Conservation (phyloP, 2,113 vertebrate genomes). For the Glaucomys volans region DNA sequence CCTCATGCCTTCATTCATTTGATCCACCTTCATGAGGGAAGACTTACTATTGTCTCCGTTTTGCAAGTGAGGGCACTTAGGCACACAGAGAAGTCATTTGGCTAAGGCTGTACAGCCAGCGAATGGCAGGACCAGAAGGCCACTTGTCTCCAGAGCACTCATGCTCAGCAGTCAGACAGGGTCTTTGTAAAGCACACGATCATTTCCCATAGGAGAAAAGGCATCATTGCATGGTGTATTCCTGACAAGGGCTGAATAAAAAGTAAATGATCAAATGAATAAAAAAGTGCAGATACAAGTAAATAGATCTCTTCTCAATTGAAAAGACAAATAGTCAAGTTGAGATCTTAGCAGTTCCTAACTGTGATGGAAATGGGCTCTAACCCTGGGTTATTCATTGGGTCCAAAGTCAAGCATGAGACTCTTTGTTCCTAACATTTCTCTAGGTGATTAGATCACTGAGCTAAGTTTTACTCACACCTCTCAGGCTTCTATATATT, state of each 20-base stretch:
- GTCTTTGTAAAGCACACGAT: neutral
- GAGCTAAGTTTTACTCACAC: neutral
- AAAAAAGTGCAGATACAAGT: neutral
- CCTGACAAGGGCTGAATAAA: neutral
- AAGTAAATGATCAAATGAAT: neutral
- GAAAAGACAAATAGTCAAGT: neutral
- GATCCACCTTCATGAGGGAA: neutral
- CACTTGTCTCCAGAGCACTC: neutral
- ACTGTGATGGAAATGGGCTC: neutral
- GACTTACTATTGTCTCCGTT: neutral
- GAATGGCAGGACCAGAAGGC: neutral
- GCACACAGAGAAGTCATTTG: neutral
- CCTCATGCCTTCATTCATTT: neutral
- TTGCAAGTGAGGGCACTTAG: neutral
- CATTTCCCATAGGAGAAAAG: neutral
- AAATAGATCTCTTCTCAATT: neutral
- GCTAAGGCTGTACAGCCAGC: neutral
- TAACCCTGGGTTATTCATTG: neutral
- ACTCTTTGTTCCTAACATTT: neutral
- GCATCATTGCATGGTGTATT: neutral
- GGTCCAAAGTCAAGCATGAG: neutral
- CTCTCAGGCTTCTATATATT: neutral
- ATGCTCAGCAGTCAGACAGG: neutral
- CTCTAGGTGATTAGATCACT: neutral
- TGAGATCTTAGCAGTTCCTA: neutral